Evolutionary conservation across 2,797 vertebrate species (phyloP).

Genomic region (Liparis tanakae): DNA sequence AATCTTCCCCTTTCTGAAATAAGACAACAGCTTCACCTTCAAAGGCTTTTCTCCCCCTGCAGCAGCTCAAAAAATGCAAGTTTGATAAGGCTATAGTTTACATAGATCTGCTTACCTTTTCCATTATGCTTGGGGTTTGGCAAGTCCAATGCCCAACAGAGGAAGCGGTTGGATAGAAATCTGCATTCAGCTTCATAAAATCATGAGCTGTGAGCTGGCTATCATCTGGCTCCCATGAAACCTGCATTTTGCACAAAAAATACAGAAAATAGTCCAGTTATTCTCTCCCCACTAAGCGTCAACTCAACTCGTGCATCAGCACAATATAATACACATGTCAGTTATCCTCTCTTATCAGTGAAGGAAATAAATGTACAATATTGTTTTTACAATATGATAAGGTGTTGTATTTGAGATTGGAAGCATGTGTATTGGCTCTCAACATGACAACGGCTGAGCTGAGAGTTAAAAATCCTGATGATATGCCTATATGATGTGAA

Average conservation of each 20-base stretch:
- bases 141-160: conserved; percentile 24
- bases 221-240: conserved; percentile 29
- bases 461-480: no score
- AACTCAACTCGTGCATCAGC: neutral
- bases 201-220: conserved; percentile 35
- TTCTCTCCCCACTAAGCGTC: neutral
- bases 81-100: conserved; percentile 17
- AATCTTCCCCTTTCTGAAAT: neutral
- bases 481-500: no score
- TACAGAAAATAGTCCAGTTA: neutral
- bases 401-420: no score
- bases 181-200: conserved; percentile 34
- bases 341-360: neutral
- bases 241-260: conserved; percentile 20
- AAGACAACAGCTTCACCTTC: conserved; percentile 13
- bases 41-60: conserved; percentile 12
- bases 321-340: conserved; percentile 11
- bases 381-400: neutral
- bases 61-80: neutral
- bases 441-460: no score
- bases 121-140: conserved; percentile 17
- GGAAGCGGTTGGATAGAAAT: conserved; percentile 27
- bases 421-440: no score
- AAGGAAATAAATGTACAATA: neutral
- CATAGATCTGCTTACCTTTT: conserved; percentile 28